Conservation (phyloP, 2,113 vertebrate species). For the Ameiurus melas region DNA sequence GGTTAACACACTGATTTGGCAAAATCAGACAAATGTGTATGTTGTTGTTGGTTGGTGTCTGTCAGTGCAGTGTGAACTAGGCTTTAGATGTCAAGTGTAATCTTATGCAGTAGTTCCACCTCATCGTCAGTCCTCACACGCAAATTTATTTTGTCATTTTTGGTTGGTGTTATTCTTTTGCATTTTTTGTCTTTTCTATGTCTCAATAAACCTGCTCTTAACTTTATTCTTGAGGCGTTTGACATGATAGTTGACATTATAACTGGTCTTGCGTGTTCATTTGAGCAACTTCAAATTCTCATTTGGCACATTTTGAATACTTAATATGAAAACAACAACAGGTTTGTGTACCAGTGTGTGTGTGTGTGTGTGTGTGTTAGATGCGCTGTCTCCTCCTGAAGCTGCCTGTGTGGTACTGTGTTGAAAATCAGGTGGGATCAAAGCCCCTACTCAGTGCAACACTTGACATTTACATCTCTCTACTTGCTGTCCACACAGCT, state of each 20-base stretch:
- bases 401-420: not conserved
- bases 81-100: not conserved
- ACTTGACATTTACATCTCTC: slow-evolving; percentile 55
- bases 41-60: too few relatives aligned
- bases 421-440: slow-evolving; percentile 40
- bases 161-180: not conserved
- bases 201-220: not conserved
- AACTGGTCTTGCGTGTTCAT: not conserved
- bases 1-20: too few relatives aligned
- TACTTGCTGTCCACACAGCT: slow-evolving; percentile 26
- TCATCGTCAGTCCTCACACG: not conserved
- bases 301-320: not conserved
- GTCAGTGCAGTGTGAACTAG: too few relatives aligned
- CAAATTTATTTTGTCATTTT: not conserved
- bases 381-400: not conserved
- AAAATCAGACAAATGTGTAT: too few relatives aligned
- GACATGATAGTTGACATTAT: not conserved
- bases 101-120: not conserved
- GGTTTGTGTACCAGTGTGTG: not conserved
- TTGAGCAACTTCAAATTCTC: not conserved
- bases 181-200: not conserved
- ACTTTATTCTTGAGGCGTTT: not conserved
- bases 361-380: slow-evolving; percentile 15
- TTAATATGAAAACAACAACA: not conserved
- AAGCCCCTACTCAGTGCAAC: slow-evolving; percentile 30